Percentiles rank a stretch among this genome's conserved stretches.
Conservation (phyloP, 1,140 invertebrate species). For the Coelopa frigida region DNA sequence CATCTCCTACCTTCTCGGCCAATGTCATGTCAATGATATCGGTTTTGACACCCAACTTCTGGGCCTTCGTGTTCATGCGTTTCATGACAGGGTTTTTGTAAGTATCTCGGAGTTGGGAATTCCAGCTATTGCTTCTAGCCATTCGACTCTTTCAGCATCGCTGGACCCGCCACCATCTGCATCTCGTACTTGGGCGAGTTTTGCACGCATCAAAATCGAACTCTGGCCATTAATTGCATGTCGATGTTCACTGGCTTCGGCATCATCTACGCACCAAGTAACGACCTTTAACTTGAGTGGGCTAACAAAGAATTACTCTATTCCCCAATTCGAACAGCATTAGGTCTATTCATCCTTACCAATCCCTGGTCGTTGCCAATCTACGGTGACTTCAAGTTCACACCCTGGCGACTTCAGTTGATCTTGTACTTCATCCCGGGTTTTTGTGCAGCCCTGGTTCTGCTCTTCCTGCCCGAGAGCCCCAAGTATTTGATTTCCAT, state of each 20-base stretch:
- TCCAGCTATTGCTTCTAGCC: not conserved
- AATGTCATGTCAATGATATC: slow-evolving; percentile 38
- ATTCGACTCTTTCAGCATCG: slow-evolving; percentile 29
- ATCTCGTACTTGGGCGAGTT: slow-evolving; percentile 48
- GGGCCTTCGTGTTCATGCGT: slow-evolving; percentile 36
- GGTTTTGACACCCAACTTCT: slow-evolving; percentile 48
- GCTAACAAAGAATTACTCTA: not conserved
- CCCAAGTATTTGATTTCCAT: slow-evolving; percentile 52
- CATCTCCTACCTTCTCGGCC: slow-evolving; percentile 34
- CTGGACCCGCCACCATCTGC: slow-evolving; percentile 43
- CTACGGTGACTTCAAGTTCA: slow-evolving; percentile 34
- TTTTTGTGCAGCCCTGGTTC: slow-evolving; percentile 48
- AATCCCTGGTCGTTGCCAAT: slow-evolving; percentile 34
- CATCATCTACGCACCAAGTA: slow-evolving; percentile 2
- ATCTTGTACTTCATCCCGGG: slow-evolving; percentile 53
- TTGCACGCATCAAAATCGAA: slow-evolving; percentile 39
- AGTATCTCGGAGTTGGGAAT: not conserved
- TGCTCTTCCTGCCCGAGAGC: slow-evolving; percentile 54
- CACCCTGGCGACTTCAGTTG: slow-evolving; percentile 58
- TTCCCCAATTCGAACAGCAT: too few relatives aligned
- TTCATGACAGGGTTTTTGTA: slow-evolving; percentile 6
- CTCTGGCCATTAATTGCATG: slow-evolving; percentile 8
- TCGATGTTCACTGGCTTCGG: slow-evolving; percentile 6
- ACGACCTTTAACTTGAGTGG: not conserved
- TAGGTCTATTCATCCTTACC: too few relatives aligned